Evolutionary conservation across 2,888 invertebrate species (phyloP), one percentile per base, ranked within the genome.

Genomic region (Drosophila leonis): DNA sequence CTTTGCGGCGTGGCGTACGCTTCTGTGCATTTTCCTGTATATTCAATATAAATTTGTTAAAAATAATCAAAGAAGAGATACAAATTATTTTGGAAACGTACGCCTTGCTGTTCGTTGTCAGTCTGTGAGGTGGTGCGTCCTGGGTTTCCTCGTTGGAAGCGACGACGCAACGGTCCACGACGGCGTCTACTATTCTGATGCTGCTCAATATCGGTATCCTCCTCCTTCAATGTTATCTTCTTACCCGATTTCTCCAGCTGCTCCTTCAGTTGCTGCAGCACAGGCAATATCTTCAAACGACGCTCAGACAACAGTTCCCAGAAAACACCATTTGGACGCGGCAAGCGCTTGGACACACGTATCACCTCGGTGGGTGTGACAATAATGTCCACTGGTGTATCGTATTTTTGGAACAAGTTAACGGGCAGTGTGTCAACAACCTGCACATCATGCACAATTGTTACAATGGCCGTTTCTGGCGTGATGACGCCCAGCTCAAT

Each of bases 391-490:
- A 98, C 96, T 56, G 97, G 97, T 27, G 97, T 95, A 93, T 98
- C 98, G 88, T 97, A 96, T 33, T 95, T 95, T 81, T 96, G 95
- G 89, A 98, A 97, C 89, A 98, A 92, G 65, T 95, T 94, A 6
- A 94, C 94, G 5, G 97, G 97, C 78, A 98, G 93, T 62, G 95
- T 94, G 80, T 97, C 96, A 83, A 96, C 95, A 78, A 96, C 95
- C 94, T 97, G 97, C 83, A 95, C 95, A 92, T 98, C 97, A 91
- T 98, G 97, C 4, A 98, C 97, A 41, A 96, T 96, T 52, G 97
- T 97, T 56, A 95, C 95, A 76, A 98, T 95, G 52, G 96, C 90
- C 0, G 97, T 97, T 79, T 95, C 94, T 24, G 96, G 95, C 84
- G 95, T 95, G 60, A 97, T 95, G 2, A 96, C 95, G 68, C 96